Conservation (phyloP, 2,113 vertebrate genomes). For the Coreoperca whiteheadi region DNA sequence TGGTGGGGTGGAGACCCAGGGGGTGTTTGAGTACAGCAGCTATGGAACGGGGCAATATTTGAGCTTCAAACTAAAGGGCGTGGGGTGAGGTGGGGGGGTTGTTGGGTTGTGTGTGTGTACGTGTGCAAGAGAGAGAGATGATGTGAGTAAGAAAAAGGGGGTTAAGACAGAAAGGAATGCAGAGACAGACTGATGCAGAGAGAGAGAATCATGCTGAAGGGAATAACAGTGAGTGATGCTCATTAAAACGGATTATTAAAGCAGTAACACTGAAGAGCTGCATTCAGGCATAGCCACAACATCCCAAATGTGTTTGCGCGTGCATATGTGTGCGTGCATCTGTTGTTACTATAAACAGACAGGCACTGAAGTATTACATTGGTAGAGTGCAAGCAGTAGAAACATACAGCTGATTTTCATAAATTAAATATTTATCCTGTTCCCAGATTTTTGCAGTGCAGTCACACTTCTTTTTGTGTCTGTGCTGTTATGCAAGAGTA, state of each 20-base stretch:
- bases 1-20: conserved; percentile 35
- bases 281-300: conserved; percentile 70
- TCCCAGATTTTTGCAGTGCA: background rate
- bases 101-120: conserved; percentile 23
- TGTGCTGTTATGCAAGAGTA: conserved; percentile 13
- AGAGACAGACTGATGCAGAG: conserved; percentile 57
- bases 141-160: background rate
- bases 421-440: conserved; percentile 46
- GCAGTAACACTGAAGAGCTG: conserved; percentile 79
- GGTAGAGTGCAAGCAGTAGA: background rate
- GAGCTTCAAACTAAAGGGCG: conserved; percentile 77
- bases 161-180: conserved; percentile 32
- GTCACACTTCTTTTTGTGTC: background rate
- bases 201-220: conserved; percentile 75
- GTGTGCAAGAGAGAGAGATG: conserved; percentile 20
- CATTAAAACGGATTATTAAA: conserved; percentile 89
- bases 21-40: conserved; percentile 70
- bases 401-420: conserved; percentile 46
- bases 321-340: conserved; percentile 8
- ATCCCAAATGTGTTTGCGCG: conserved; percentile 58
- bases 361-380: conserved; percentile 34
- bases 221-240: conserved; percentile 83
- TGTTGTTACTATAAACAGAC: conserved; percentile 52
- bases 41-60: conserved; percentile 82
- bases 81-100: conserved; percentile 38